A percentile compares a stretch with the other conserved stretches of the same genome.
Conservation (phyloP, 2,888 invertebrate species). For the Lobophora halterata region DNA sequence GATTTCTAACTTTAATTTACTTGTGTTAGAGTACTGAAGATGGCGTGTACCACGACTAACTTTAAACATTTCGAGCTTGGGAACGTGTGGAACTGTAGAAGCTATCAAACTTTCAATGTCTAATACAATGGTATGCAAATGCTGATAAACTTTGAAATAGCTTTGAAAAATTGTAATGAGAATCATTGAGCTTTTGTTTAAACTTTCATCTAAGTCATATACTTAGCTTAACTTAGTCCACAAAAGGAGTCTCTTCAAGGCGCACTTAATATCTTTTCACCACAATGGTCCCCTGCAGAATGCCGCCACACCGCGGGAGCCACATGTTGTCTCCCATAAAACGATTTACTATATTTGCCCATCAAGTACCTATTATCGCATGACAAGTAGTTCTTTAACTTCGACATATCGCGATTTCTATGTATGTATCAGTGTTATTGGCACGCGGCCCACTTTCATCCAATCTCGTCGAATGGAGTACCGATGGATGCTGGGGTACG, state of each 20-base stretch:
- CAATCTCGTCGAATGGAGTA: constrained; percentile 44
- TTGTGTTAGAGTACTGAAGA: constrained; percentile 20
- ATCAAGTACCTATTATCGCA: too few species aligned
- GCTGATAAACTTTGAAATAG: constrained; percentile 37
- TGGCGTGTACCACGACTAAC: constrained; percentile 17
- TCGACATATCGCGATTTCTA: constrained; percentile 4
- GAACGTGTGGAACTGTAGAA: constrained; percentile 46
- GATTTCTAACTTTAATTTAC: too few species aligned
- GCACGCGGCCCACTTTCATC: constrained; percentile 54
- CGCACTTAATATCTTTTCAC: too few species aligned
- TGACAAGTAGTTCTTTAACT: too few species aligned
- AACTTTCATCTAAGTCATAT: too few species aligned
- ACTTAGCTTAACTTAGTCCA: too few species aligned
- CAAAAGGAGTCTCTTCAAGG: too few species aligned
- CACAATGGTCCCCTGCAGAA: too few species aligned
- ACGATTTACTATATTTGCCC: too few species aligned
- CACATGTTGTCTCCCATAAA: too few species aligned
- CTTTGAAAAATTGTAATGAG: constrained; percentile 26
- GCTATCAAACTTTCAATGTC: constrained; percentile 65
- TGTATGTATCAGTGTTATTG: constrained; percentile 26
- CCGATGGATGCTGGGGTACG: constrained; percentile 36
- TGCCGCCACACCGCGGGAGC: too few species aligned
- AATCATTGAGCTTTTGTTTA: too few species aligned
- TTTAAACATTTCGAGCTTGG: constrained; percentile 9
- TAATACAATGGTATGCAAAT: constrained; percentile 58